Conservation (phyloP, 2,797 vertebrate species). For the Chiloscyllium punctatum region DNA sequence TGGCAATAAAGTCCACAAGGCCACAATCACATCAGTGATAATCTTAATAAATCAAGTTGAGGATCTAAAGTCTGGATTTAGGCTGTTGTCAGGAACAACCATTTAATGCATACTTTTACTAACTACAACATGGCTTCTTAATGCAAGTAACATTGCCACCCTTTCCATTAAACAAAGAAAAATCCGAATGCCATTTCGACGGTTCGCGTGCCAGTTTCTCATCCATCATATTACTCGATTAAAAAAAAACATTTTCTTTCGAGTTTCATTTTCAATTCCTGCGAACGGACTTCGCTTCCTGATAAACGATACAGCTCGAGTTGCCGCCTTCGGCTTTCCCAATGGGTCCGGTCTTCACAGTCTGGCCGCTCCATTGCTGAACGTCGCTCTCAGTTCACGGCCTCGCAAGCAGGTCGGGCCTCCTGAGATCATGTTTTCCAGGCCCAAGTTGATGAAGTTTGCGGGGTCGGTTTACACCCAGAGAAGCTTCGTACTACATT, state of each 20-base stretch:
- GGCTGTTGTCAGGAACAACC: too few relatives aligned
- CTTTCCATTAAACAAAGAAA: not conserved
- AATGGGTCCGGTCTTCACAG: not conserved
- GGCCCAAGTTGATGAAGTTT: conserved; percentile 12
- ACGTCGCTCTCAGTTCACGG: not conserved
- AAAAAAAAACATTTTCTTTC: not conserved
- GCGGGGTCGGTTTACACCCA: conserved; percentile 4
- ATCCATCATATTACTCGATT: not conserved
- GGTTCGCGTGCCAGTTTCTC: not conserved
- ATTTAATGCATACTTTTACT: too few relatives aligned
- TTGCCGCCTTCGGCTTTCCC: conserved; percentile 16
- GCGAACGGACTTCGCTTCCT: not conserved
- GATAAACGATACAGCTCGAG: too few relatives aligned
- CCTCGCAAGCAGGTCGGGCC: not conserved
- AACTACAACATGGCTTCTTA: too few relatives aligned
- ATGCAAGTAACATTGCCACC: too few relatives aligned
- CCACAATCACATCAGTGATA: too few relatives aligned
- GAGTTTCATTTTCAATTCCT: not conserved
- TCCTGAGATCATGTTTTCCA: not conserved
- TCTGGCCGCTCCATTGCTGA: not conserved
- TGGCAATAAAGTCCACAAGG: too few relatives aligned
- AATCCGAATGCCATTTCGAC: not conserved
- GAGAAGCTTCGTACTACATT: not conserved
- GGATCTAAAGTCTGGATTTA: too few relatives aligned
- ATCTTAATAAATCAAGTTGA: too few relatives aligned